Base-by-base conservation (phyloP, 2,113 vertebrate species). In the Dolichallabes microphthalmus region DNA sequence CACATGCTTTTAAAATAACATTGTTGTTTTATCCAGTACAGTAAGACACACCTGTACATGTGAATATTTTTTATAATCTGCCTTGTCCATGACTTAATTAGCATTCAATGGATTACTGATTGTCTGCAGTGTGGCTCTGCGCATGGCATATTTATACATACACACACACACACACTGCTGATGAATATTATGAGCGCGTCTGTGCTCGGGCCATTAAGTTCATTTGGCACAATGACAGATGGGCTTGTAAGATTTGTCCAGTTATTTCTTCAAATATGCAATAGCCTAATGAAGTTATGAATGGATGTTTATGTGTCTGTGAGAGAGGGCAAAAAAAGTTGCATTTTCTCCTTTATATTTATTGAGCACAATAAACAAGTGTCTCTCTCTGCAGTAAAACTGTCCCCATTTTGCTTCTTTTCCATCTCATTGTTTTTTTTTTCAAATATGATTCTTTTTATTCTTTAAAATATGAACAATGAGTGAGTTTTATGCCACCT, bases 151-250 rank as follows among this genome's bases (percentile, higher is more conserved):
- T 32, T 32, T 53, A 32, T 13, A 77, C 52, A 35, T 53, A 78
- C 77, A 45, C 57, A 80, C 57, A 63, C 78, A 61, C 57, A 45
- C 77, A 80, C 78, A 45, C 78, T 22, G 53, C 27, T 61, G 77
- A 50, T 39, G 77, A 61, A 61, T 80, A 80, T 60, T 80, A 80
- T 61, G 32, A 80, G 78, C 1, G 22, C 9, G 32, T 10, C 22
- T 80, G 13, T 80, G 20, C 78, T 80, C 7, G 57, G 58, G 78
- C 58, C 79, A 80, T 80, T 80, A 80, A 64, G 60, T 64, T 64
- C 25, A 80, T 80, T 80, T 80, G 79, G 60, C 22, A 63, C 60
- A 80, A 64, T 79, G 39, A 79, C 55, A 79, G 60, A 50, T 64
- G 58, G 35, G 19, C 32, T 61, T 80, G 32, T 80, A 80, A 63